Base-by-base conservation (phyloP, 2,113 vertebrate species). In the Hydrolagus affinis region DNA sequence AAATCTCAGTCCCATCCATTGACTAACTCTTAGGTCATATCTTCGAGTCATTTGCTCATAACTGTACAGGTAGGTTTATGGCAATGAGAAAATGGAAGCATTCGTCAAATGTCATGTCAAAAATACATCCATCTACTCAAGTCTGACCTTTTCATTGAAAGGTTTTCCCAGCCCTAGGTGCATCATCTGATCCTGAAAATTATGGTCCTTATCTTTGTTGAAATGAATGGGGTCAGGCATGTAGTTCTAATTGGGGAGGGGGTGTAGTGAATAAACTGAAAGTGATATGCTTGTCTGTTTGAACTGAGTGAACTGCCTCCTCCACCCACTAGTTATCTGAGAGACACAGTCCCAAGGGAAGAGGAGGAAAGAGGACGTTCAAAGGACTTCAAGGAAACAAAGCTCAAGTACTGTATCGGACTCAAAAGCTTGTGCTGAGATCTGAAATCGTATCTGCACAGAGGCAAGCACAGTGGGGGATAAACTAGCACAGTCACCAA, bases 281-380 rank as follows among this genome's bases (percentile, higher is more conserved):
- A 91, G 88, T 4, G 93, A 95, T 95, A 95, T 87, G 93, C 93
- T 94, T 95, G 94, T 94, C 92, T 94, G 90, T 90, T 92, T 89
- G 89, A 90, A 91, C 91, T 91, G 92, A 91, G 91, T 93, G 92
- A 91, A 92, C 91, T 94, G 91, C 89, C 90, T 91, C 91, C 93
- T 94, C 94, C 94, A 94, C 93, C 94, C 93, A 93, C 89, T 91
- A 88, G 90, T 89, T 90, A 91, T 91, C 91, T 90, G 91, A 94
- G 93, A 94, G 92, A 92, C 91, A 91, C 91, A 91, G 91, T 94
- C 93, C 91, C 93, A 88, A 90, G 94, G 93, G 94, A 94, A 89
- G 89, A 91, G 90, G 92, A 91, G 91, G 92, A 90, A 83, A 86
- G 60, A 59, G 86, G 91, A 90, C 92, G 93, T 95, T 95, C 93